A percentile compares a stretch with the other conserved stretches of the same genome.
Evolutionary conservation across 2,113 vertebrate species (phyloP).

Genomic region (Apteryx owenii): DNA sequence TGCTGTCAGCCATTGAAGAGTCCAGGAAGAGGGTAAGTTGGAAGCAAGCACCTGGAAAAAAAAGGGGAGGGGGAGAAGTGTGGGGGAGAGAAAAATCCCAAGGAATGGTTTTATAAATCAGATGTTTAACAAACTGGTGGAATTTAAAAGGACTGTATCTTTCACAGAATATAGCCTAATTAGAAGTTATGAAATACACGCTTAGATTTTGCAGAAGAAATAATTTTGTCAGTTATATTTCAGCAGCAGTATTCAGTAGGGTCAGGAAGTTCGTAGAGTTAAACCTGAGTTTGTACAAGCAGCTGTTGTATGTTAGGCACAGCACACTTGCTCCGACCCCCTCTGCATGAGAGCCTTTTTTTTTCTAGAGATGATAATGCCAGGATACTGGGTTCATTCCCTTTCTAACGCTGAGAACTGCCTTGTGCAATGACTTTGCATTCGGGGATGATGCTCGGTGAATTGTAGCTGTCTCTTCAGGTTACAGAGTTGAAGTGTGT

Average conservation of each 20-base stretch:
- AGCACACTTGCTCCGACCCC: background rate
- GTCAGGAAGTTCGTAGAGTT: background rate
- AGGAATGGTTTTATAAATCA: background rate
- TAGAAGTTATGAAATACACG: background rate
- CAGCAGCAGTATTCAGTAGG: background rate
- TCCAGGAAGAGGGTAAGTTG: conserved; percentile 93
- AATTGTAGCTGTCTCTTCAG: background rate
- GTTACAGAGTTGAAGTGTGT: background rate
- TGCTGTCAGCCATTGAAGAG: conserved; percentile 96
- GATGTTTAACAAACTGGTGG: background rate
- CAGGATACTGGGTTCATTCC: background rate
- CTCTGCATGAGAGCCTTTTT: background rate
- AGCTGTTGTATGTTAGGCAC: background rate
- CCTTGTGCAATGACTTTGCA: fast-evolving
- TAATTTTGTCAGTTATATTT: background rate
- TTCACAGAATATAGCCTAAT: background rate
- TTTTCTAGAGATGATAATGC: background rate
- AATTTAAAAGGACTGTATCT: background rate
- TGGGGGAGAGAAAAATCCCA: background rate
- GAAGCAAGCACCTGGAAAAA: background rate
- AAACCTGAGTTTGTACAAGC: background rate
- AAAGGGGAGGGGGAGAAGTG: fast-evolving
- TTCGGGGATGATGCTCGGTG: fast-evolving
- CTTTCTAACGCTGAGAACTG: background rate
- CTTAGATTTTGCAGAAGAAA: background rate